Percentiles rank a stretch among this genome's conserved stretches.
phyloP scores from a whole-genome alignment of 2,888 invertebrate species.

The Emesis castigata region DNA sequence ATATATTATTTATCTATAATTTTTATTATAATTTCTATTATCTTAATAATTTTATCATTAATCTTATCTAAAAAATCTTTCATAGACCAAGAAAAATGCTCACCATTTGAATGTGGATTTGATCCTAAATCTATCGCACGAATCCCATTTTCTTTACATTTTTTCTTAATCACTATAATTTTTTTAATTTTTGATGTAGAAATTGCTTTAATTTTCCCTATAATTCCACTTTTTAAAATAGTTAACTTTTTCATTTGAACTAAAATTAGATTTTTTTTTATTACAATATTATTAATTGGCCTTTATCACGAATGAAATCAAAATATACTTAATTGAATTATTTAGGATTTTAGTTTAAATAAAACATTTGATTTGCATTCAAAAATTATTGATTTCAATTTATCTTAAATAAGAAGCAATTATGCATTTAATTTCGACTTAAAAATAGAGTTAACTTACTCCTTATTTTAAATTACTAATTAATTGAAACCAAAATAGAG shows the following conservation, averaged over 20 bases:
- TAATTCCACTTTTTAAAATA: constrained; percentile 81
- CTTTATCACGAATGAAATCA: not conserved
- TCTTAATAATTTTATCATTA: constrained; percentile 84
- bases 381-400: constrained; percentile 79
- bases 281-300: constrained; percentile 84
- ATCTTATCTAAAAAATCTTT: constrained; percentile 88
- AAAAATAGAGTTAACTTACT: constrained; percentile 81
- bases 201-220: constrained; percentile 90
- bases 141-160: constrained; percentile 83
- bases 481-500: constrained; percentile 89
- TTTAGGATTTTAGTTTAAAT: constrained; percentile 80
- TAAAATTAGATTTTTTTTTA: constrained; percentile 79
- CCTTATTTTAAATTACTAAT: constrained; percentile 79
- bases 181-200: constrained; percentile 94
- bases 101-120: constrained; percentile 89
- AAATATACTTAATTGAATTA: constrained; percentile 79
- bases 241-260: constrained; percentile 75
- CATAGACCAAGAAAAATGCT: constrained; percentile 89
- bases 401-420: constrained; percentile 89
- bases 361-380: constrained; percentile 62
- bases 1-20: constrained; percentile 75
- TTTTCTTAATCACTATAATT: constrained; percentile 91
- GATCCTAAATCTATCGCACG: constrained; percentile 79
- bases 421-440: constrained; percentile 65
- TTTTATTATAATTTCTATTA: constrained; percentile 79